Evolutionary conservation across 2,113 vertebrate species (phyloP), one percentile per base, ranked within the genome.

Genomic region (Nibea coibor): DNA sequence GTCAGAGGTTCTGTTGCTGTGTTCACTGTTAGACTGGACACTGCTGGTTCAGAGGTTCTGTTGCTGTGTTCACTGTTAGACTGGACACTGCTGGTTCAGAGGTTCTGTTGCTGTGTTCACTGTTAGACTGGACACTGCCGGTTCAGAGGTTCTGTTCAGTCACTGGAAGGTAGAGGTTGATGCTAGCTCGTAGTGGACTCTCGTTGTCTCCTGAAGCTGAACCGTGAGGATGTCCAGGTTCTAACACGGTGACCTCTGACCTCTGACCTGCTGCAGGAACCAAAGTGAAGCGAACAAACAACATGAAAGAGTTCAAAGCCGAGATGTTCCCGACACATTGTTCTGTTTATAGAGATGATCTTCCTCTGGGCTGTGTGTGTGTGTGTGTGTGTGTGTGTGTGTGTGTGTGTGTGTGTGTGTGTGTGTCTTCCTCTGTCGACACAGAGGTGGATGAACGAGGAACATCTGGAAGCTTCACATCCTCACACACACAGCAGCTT

Each of bases 341-440:
- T 73, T 78, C 78, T 81, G 56, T 68, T 73, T 78, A 35, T 51
- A 78, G 43, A 69, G 48, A 65, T 58, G 48, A 72, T 81, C 64
- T 78, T 86, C 84, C 83, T 80, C 75, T 81, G 78, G 61, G 61
- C 50, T 47, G 39, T 11, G 28, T 20, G 28, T 19, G 31, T 42
- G 67, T 35, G 24, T 67, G 50, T 22, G 62, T 51, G 74, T 58
- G 45, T 54, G 7, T 19, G 53, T 58, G 16, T 58, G 50, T 80
- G 62, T 71, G 43, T 45, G 43, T 45, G 43, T 45, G 71, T 53
- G n/a, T 58, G 50, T 80, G 67, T 71, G 71, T 59, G 16, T 28
- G 45, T 53, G 10, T 31, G 10, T 48, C 22, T 78, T 78, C 75
- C 74, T 76, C 51, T 66, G 50, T n/a, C 8, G 68, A 39, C 42